Base-by-base conservation (phyloP, 2,888 invertebrate genomes). In the Hyles lineata region DNA sequence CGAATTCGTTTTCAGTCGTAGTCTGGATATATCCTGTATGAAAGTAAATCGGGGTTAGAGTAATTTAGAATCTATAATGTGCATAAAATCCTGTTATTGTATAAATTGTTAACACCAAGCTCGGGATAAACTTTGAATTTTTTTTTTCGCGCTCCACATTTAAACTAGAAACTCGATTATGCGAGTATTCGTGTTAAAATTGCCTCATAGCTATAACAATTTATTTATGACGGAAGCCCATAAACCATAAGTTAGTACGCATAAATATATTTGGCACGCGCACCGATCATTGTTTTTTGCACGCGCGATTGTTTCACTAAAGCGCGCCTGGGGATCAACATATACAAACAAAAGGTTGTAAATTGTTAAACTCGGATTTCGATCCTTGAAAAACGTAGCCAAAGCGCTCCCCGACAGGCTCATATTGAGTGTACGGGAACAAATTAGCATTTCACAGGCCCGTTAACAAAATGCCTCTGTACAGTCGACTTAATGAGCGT, bases 391-490 rank as follows among this genome's bases (percentile, higher is more conserved):
- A 91, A 91, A 90, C 86, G 89, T 85, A 85, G 84, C 81, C 84
- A 86, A 89, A 87, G 88, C 87, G 86, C 84, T 87, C 83, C 79
- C 77, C 82, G 84, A 88, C 90, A 87, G 81, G 87, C 86, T 82
- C 85, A 92, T 93, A 94, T 94, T 92, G 93, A 86, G 83, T 89
- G 89, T 90, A 88, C 89, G 85, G 87, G 85, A 85, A 87, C 83
- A 87, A 89, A 94, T 94, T 94, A 92, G 92, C 94, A 94, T 94
- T 87, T 92, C 92, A 94, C 85, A 92, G 92, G 89, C 89, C 84
- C 83, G 90, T 85, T 87, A 73, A 90, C 90, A 89, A 90, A 90
- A 92, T 89, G 86, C 86, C 83, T 83, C 81, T 83, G 83, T 85
- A 83, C 85, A 83, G 86, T 81, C 82, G 87, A 87, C 87, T 92